Evolutionary conservation across 2,888 invertebrate genomes (phyloP), one percentile per base, ranked within the genome.

Genomic region (Oegoconia quadripuncta): DNA sequence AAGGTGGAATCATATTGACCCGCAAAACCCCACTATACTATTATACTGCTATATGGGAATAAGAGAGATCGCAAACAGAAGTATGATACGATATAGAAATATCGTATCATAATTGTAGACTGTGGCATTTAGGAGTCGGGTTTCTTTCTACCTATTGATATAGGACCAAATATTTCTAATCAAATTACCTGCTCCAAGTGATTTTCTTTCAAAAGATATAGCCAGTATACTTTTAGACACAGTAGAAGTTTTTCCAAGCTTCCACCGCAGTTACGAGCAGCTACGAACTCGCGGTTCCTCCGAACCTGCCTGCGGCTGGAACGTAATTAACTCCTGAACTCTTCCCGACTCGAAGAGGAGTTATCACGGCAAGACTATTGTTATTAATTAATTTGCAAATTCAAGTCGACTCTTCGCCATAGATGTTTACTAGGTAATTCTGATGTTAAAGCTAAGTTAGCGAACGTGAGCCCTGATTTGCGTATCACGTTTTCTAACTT

Each of bases 301-400:
- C 27, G 37, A 32, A 54, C n/a, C n/a, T n/a, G 60, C 69, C 58
- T 49, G 57, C 50, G 63, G 67, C 63, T 48, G 63, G 68, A 67
- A 8, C 70, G 69, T 73, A 76, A 77, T 74, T 71, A 75, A 66
- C 63, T 58, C 42, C 49, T 49, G 48, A 64, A 64, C 62, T 64
- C 50, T 40, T 33, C 48, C 44, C 48, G 48, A 48, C 57, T 55
- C 58, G 59, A 56, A 57, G 62, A 55, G 41, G 57, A 67, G 60
- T 61, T 68, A 58, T 59, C 56, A 43, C 9, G 44, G 59, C 61
- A 64, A 48, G 57, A 55, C 67, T 64, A 70, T 73, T 76, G 72
- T 72, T 74, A 69, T 73, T 70, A 74, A 74, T 70, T 65, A 69
- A 75, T 71, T 65, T 57, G 44, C 51, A 64, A 65, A 59, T 63